phyloP scores from a whole-genome alignment of 1,140 invertebrate species.

The Littorina saxatilis region DNA sequence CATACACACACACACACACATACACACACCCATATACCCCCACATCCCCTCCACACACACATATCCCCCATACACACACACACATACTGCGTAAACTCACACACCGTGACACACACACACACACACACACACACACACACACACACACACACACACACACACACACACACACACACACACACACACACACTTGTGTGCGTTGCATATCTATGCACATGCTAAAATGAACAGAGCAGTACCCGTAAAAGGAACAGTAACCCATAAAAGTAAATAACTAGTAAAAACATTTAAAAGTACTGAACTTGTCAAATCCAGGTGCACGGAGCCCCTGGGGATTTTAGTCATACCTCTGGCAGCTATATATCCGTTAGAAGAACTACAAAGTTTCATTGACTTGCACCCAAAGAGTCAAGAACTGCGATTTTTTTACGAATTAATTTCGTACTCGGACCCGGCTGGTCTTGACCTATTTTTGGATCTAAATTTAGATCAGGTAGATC shows the following conservation, averaged over 20 bases:
- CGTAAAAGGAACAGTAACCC: neutral
- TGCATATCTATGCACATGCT: neutral
- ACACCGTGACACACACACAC: neutral
- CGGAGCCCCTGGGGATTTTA: no score
- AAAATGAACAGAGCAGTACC: neutral
- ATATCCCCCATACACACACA: neutral
- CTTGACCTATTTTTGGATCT: no score
- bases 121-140: constrained; percentile 1
- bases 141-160: constrained; percentile 1
- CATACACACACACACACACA: neutral
- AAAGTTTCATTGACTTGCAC: no score
- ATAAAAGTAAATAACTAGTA: neutral
- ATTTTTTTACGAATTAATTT: no score
- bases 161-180: constrained; percentile 3
- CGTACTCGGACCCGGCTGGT: no score
- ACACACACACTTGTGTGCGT: neutral
- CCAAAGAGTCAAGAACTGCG: no score
- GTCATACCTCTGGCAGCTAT: no score
- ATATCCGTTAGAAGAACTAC: no score
- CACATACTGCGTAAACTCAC: neutral
- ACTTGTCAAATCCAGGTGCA: no score
- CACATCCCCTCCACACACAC: neutral
- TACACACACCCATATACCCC: neutral
- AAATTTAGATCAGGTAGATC: no score
- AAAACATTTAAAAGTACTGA: no score